These are phyloP conservation scores for Stichodactyla helianthus DNA, from an alignment of 64 coral and sea anemone species.

Conservation along the genomic window DNA sequence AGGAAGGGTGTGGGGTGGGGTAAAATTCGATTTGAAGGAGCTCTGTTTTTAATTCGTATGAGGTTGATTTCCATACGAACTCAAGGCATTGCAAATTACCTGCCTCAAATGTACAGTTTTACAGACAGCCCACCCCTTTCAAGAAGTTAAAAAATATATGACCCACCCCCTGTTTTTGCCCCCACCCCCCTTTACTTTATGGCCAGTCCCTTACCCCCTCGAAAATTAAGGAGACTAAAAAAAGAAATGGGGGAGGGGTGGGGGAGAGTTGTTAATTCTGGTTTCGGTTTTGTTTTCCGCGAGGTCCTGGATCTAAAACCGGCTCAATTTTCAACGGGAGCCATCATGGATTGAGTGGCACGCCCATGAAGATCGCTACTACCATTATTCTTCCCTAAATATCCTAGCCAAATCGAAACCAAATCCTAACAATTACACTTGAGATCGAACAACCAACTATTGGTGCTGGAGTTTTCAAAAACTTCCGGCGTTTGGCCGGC, in stretches of 20 bases:
- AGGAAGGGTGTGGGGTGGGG: too few species aligned
- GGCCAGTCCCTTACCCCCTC: too few species aligned
- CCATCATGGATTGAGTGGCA: conserved; percentile 23
- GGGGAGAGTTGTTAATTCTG: not conserved
- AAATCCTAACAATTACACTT: not conserved
- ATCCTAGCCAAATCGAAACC: not conserved
- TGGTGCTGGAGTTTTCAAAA: not conserved
- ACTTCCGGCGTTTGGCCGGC: not conserved
- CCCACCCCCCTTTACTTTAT: too few species aligned
- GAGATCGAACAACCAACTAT: not conserved
- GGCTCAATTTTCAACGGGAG: conserved; percentile 8
- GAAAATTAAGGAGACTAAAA: not conserved
- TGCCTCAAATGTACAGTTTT: too few species aligned
- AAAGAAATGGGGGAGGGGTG: not conserved
- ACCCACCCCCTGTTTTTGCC: too few species aligned
- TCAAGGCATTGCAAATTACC: too few species aligned
- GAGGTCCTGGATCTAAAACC: not conserved
- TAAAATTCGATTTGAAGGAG: too few species aligned
- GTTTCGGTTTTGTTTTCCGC: not conserved
- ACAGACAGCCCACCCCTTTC: too few species aligned
- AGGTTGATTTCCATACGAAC: too few species aligned
- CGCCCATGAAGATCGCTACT: conserved; percentile 17
- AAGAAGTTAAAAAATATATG: too few species aligned
- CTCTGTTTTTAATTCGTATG: too few species aligned
- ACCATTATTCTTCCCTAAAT: not conserved